Evolutionary conservation across 2,888 invertebrate genomes (phyloP).

Genomic region (Hirtodrosophila trivittata): DNA sequence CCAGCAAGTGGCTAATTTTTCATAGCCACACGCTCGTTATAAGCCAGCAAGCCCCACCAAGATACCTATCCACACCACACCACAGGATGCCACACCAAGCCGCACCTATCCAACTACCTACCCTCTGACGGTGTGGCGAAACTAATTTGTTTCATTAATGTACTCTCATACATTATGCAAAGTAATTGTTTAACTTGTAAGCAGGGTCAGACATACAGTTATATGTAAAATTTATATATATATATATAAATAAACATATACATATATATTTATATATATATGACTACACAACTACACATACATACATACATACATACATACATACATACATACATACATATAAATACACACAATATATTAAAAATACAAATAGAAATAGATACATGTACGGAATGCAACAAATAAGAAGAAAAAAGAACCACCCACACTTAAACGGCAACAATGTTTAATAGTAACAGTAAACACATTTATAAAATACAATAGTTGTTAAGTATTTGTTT

Average conservation of each 20-base stretch:
- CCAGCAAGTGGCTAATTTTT: conserved; percentile 77
- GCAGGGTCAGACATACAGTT: conserved; percentile 37
- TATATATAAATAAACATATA: no score
- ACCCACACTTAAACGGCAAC: conserved; percentile 22
- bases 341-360: conserved; percentile 1
- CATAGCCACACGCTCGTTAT: conserved; percentile 63
- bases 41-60: conserved; percentile 47
- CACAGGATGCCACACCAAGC: neutral
- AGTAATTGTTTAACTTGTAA: conserved; percentile 70
- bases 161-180: conserved; percentile 69
- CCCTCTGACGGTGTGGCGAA: conserved; percentile 35
- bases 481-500: conserved; percentile 75
- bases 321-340: conserved; percentile 21
- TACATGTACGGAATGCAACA: conserved; percentile 22
- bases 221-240: conserved; percentile 6
- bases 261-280: conserved; percentile 8
- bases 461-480: conserved; percentile 62
- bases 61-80: conserved; percentile 10
- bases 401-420: conserved; percentile 4
- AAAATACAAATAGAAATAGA: conserved; percentile 13
- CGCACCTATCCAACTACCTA: conserved; percentile 2
- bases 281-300: no score
- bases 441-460: conserved; percentile 57
- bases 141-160: conserved; percentile 67
- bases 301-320: neutral